Evolutionary conservation across 2,113 vertebrate genomes (phyloP), one percentile per base, ranked within the genome.

Genomic region (Silurus meridionalis): DNA sequence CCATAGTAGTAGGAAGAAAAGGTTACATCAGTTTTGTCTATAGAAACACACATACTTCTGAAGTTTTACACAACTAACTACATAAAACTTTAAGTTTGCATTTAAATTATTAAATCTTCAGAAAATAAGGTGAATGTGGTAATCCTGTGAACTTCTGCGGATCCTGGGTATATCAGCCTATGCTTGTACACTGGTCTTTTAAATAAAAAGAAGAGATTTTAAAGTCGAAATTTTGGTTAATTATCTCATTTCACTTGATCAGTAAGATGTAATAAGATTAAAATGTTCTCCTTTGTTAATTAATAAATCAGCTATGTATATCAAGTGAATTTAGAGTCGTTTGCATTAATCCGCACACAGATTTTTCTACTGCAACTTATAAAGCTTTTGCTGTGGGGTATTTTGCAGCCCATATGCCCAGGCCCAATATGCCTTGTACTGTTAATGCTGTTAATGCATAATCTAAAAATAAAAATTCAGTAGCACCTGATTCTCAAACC

Each of bases 1-100:
- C 11, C 63, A 79, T 80, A 82, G 89, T 11, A 7, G 60, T 84
- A 6, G 19, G 50, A 83, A 85, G 55, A 86, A 89, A 90, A 90
- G 86, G 85, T 89, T 89, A 91, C 88, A 82, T 90, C 83, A 87
- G 52, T 82, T 86, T 46, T 79, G 23, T 86, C 85, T 87, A 89
- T 90, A 82, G 83, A 79, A 66, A 88, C 80, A 64, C 88, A 88
- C 58, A 67, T 28, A 80, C 80, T 61, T 15, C n/a, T 61, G 63
- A 79, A 23, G 50, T 63, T 55, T 85, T 74, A 72, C 53, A 71
- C 50, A 69, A 5, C 17, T 15, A 58, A 15, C 57, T 14, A 14
- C 13, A 10, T 58, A 58, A 9, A 58, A 58, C 10, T 58, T 58
- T 15, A 14, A 86, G 84, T 37, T 37, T 85, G 71, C 8, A 21